A percentile compares a stretch with the other conserved stretches of the same genome.
Evolutionary conservation across 2,797 vertebrate genomes (phyloP).

Genomic region (Mycteria americana): DNA sequence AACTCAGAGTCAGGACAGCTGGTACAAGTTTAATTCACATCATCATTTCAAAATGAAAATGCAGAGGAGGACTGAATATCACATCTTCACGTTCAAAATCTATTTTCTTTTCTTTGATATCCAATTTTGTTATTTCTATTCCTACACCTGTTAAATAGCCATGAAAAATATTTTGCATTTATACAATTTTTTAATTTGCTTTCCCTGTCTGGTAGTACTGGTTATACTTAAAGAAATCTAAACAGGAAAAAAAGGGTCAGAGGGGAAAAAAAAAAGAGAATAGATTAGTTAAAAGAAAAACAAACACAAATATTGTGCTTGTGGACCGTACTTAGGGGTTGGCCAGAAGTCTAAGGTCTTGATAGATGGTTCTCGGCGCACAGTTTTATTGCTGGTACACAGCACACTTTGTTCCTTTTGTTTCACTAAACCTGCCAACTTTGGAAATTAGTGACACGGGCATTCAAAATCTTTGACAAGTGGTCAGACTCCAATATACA

Average conservation of each 20-base stretch:
- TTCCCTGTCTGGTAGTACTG: neutral
- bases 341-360: neutral
- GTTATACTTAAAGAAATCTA: neutral
- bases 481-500: neutral
- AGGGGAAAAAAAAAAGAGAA: neutral
- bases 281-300: neutral
- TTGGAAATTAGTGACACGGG: conserved; percentile 42
- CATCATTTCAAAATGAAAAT: conserved; percentile 13
- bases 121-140: neutral
- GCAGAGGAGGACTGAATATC: neutral
- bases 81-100: neutral
- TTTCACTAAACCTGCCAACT: conserved; percentile 40
- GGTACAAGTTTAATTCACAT: conserved; percentile 38
- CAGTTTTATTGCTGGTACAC: conserved; percentile 23
- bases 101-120: neutral
- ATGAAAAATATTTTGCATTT: neutral
- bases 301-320: neutral
- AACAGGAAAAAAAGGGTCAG: neutral
- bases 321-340: neutral
- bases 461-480: conserved; percentile 54
- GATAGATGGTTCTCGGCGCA: neutral
- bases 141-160: neutral
- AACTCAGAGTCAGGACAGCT: conserved; percentile 13
- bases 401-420: conserved; percentile 49
- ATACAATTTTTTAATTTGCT: neutral